A percentile compares a stretch with the other conserved stretches of the same genome.
phyloP scores from a whole-genome alignment of 2,888 invertebrate genomes.

The Rosalia funebris region DNA sequence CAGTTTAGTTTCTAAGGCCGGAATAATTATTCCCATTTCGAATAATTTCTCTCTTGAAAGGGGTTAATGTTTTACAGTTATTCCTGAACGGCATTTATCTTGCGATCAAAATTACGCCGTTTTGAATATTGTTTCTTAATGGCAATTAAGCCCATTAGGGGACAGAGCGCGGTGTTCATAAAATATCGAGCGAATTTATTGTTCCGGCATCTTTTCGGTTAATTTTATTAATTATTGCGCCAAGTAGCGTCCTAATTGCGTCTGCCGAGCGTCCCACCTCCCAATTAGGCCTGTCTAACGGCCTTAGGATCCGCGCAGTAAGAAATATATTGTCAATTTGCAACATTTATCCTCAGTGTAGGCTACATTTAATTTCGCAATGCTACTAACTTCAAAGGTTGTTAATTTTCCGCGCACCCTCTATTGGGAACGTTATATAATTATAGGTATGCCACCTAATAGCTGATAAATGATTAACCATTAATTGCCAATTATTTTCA shows the following conservation, averaged over 20 bases:
- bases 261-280: slow-evolving; percentile 3
- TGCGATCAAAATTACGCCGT: slow-evolving; percentile 21
- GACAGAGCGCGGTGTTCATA: slow-evolving; percentile 13
- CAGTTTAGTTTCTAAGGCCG: slow-evolving; percentile 26
- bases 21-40: slow-evolving; percentile 41
- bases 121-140: slow-evolving; percentile 30
- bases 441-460: no score
- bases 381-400: no score
- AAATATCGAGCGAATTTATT: slow-evolving; percentile 31
- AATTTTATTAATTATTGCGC: slow-evolving; percentile 32
- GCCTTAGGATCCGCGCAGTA: no score
- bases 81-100: slow-evolving; percentile 36
- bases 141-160: slow-evolving; percentile 15
- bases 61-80: slow-evolving; percentile 35
- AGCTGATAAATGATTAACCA: no score
- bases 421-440: no score
- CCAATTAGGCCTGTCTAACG: background rate
- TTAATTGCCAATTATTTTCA: no score
- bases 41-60: slow-evolving; percentile 36
- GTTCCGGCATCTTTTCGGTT: slow-evolving; percentile 20
- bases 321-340: no score
- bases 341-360: no score
- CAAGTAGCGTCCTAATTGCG: slow-evolving; percentile 26
- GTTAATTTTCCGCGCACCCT: no score
- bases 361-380: no score